Evolutionary conservation across 2,888 invertebrate genomes (phyloP), one percentile per base, ranked within the genome.

Genomic region (Zelleria hepariella): DNA sequence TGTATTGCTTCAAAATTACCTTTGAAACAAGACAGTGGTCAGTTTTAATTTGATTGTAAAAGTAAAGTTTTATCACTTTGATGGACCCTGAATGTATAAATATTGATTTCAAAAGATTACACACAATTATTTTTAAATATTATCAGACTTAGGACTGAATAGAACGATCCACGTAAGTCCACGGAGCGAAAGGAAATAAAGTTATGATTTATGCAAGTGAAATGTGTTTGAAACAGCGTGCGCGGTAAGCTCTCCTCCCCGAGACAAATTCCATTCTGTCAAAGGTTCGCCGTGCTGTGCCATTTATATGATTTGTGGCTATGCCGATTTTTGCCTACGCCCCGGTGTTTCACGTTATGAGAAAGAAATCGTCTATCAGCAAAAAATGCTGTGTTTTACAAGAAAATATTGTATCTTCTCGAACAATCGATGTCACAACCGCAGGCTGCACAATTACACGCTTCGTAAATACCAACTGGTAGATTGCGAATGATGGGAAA

Each of bases 171-270:
- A 15, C 32, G 32, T 42, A 42, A 42, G 32, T 42, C 32, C 10
- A 42, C 32, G 67, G 67, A 66, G 66, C 64, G 68, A 67, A 65
- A 75, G 75, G 75, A 77, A 80, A 80, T 78, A 78, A 78, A 77
- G 74, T 77, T 76, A 71, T 79, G 80, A 78, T 80, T 78, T 79
- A 79, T 80, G 77, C 75, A 78, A 76, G 75, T 71, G 73, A 77
- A 60, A 60, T 60, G 59, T 58, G 59, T 60, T 62, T 58, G 60
- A 61, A 64, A 63, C 64, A 64, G 63, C 63, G 61, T 42, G 32
- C 66, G 62, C 60, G 67, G 68, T 65, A 66, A 67, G 69, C 66
- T 66, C 66, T 68, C 63, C 62, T 64, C 64, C 62, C 62, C 61
- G 67, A 64, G 67, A 66, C 68, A 71, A 72, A 71, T 69, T 72